Evolutionary conservation across 2,888 invertebrate species (phyloP).

Genomic region (Podotricha telesiphe): DNA sequence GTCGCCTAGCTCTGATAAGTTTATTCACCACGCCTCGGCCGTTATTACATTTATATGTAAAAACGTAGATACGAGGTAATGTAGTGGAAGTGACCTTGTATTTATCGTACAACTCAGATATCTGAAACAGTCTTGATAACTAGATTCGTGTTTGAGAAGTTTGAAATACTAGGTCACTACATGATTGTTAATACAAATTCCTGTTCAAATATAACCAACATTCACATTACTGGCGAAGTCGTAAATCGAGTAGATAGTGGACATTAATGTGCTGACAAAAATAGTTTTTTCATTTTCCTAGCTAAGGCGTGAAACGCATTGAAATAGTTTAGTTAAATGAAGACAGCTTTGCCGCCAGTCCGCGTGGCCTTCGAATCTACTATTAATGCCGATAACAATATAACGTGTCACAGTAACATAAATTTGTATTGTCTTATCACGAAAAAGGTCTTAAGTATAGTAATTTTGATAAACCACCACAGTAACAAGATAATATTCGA

Average conservation of each 20-base stretch:
- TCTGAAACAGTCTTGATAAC: conserved; percentile 54
- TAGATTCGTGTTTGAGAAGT: conserved; percentile 52
- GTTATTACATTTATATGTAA: conserved; percentile 38
- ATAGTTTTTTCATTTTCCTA: neutral
- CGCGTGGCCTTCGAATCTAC: conserved; percentile 66
- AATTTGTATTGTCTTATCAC: conserved; percentile 80
- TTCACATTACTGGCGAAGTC: conserved; percentile 22
- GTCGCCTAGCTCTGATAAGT: conserved; percentile 39
- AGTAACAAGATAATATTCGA: conserved; percentile 71
- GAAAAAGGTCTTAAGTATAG: conserved; percentile 62
- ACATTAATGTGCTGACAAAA: neutral
- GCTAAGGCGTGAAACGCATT: neutral
- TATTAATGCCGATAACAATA: conserved; percentile 78
- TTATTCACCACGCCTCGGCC: conserved; percentile 42
- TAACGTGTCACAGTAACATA: conserved; percentile 80
- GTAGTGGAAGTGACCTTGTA: conserved; percentile 66
- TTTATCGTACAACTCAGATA: conserved; percentile 64
- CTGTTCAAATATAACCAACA: conserved; percentile 34
- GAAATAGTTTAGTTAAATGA: conserved; percentile 30
- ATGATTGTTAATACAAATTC: conserved; percentile 46
- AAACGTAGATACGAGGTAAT: conserved; percentile 46
- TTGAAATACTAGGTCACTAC: conserved; percentile 47
- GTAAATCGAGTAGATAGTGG: neutral
- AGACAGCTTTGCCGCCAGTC: conserved; percentile 64
- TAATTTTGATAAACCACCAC: conserved; percentile 61